These are phyloP conservation scores for Microtus oregoni DNA, from an alignment of 2,113 vertebrate genomes.

Conservation along the genomic window DNA sequence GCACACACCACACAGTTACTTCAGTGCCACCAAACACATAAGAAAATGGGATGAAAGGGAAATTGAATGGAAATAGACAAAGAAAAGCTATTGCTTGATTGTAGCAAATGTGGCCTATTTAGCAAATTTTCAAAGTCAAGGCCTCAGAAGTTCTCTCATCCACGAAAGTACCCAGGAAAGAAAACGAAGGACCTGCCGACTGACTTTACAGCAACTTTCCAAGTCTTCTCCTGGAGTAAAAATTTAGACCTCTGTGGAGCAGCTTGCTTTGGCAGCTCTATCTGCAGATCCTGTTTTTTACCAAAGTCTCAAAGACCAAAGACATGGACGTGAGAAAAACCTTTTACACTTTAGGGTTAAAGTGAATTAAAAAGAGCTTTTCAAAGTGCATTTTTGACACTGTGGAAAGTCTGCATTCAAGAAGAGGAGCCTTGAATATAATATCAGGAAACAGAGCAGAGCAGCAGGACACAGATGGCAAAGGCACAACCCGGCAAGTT, in stretches of 20 bases:
- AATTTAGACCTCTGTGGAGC: not conserved
- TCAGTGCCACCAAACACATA: not conserved
- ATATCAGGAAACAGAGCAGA: not conserved
- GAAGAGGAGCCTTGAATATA: not conserved
- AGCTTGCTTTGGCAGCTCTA: not conserved
- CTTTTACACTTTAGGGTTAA: not conserved
- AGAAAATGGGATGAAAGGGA: not conserved
- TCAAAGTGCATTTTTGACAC: not conserved
- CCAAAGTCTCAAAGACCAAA: not conserved
- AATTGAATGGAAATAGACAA: not conserved
- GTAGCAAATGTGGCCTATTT: not conserved
- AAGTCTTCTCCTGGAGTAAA: not conserved
- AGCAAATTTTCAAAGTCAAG: not conserved
- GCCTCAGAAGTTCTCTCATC: not conserved
- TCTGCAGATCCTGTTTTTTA: not conserved
- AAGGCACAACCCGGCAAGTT: not conserved
- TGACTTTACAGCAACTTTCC: not conserved
- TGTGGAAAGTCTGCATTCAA: not conserved
- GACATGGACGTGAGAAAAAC: not conserved
- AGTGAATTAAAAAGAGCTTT: not conserved
- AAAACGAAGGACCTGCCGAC: not conserved
- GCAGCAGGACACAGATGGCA: not conserved
- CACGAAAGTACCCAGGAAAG: not conserved
- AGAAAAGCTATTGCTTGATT: not conserved
- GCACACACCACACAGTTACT: not conserved